Conservation (phyloP, 2,797 vertebrate species). For the Esox lucius region DNA sequence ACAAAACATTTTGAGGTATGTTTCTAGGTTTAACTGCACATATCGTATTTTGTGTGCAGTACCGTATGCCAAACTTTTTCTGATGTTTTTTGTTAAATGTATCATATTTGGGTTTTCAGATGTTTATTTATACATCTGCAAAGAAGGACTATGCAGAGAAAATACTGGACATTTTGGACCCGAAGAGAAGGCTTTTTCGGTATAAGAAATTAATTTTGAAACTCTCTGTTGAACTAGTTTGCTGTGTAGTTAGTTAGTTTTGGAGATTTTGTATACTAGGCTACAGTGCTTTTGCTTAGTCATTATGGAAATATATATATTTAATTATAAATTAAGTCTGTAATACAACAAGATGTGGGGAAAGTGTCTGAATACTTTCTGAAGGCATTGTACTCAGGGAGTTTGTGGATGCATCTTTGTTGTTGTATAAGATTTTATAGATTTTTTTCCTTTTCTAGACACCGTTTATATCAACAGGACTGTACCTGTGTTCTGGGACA, state of each 20-base stretch:
- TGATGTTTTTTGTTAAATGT: background rate
- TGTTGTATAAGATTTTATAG: background rate
- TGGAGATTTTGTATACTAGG: background rate
- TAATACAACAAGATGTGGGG: no score
- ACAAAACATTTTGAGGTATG: slow-evolving; percentile 81
- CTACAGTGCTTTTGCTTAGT: no score
- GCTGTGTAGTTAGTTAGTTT: background rate
- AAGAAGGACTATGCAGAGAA: slow-evolving; percentile 84
- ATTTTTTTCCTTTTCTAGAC: slow-evolving; percentile 51
- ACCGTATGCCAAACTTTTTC: background rate
- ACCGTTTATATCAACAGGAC: slow-evolving; percentile 80
- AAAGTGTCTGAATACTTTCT: no score
- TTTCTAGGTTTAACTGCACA: background rate
- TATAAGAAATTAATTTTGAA: slow-evolving; percentile 39
- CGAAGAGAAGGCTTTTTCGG: slow-evolving; percentile 82
- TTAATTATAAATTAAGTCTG: no score
- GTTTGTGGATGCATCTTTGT: no score
- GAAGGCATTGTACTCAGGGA: no score
- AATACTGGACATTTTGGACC: slow-evolving; percentile 82
- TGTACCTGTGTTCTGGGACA: slow-evolving; percentile 80
- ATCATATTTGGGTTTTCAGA: slow-evolving; percentile 65
- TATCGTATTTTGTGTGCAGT: background rate
- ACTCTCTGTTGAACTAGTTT: background rate
- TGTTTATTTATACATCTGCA: slow-evolving; percentile 84
- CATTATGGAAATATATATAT: no score